phyloP scores from a whole-genome alignment of 2,113 vertebrate genomes.

The Pithys albifrons region DNA sequence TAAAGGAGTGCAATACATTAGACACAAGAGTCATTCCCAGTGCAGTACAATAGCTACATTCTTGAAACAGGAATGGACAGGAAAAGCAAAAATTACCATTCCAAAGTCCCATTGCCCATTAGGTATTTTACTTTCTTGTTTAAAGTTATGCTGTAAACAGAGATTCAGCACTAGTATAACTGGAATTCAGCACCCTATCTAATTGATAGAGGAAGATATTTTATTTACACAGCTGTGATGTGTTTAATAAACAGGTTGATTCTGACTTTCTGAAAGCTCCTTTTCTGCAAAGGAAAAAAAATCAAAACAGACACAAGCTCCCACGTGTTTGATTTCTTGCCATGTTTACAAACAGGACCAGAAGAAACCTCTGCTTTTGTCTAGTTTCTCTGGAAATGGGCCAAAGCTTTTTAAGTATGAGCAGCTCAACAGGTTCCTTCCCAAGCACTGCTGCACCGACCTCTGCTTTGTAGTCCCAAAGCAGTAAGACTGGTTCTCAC shows the following conservation, averaged over 20 bases:
- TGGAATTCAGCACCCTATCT: neutral
- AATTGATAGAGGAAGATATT: neutral
- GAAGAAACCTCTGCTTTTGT: neutral
- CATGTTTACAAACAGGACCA: neutral
- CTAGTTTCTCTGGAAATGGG: neutral
- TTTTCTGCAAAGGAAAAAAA: neutral
- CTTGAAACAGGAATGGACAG: neutral
- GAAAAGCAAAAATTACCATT: neutral
- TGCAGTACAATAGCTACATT: neutral
- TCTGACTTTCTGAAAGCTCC: neutral
- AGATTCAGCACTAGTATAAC: neutral
- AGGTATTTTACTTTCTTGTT: neutral
- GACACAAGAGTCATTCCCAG: neutral
- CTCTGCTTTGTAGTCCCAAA: neutral
- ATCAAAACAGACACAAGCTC: neutral
- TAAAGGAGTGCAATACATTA: neutral
- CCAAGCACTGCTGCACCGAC: neutral
- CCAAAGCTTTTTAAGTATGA: neutral
- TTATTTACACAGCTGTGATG: slow-evolving; percentile 9
- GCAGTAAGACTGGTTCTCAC: neutral
- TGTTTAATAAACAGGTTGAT: neutral
- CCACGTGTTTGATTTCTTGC: neutral
- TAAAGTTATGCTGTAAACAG: neutral
- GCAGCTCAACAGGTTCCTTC: neutral
- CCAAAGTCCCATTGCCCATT: neutral